A percentile compares a stretch with the other conserved stretches of the same genome.
Conservation (phyloP, 2,888 invertebrate genomes). For the Syrista parreyssii region DNA sequence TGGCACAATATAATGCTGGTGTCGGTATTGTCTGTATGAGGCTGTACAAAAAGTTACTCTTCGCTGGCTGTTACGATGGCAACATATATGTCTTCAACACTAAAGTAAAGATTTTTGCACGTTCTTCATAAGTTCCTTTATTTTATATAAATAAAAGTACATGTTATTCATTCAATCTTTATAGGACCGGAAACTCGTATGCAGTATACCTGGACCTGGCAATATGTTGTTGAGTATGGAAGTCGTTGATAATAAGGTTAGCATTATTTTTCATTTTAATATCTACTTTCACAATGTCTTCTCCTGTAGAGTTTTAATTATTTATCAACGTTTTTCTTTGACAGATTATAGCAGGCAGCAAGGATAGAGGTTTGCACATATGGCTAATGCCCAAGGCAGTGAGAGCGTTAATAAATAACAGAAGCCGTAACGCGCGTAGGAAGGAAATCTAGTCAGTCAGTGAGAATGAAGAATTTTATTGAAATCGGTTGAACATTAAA, state of each 20-base stretch:
- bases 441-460: constrained; percentile 1
- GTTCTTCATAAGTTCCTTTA: background rate
- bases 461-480: background rate
- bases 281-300: constrained; percentile 1
- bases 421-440: constrained; percentile 31
- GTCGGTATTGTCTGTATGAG: constrained; percentile 81
- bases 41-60: constrained; percentile 72
- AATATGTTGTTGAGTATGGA: constrained; percentile 80
- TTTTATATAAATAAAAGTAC: background rate
- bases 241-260: constrained; percentile 74
- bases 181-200: constrained; percentile 68
- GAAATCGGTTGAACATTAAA: background rate
- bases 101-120: constrained; percentile 43
- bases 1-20: constrained; percentile 73
- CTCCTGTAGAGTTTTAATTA: constrained; percentile 9
- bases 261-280: constrained; percentile 25
- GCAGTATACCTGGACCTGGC: constrained; percentile 76
- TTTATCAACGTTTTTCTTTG: constrained; percentile 51
- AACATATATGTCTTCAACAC: constrained; percentile 79
- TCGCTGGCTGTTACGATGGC: constrained; percentile 84
- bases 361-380: constrained; percentile 75
- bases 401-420: constrained; percentile 43
- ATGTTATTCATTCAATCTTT: constrained; percentile 15
- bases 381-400: constrained; percentile 72
- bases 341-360: constrained; percentile 77